A percentile compares a stretch with the other conserved stretches of the same genome.
Evolutionary conservation across 2,797 vertebrate species (phyloP).

Genomic region (Crenichthys baileyi): DNA sequence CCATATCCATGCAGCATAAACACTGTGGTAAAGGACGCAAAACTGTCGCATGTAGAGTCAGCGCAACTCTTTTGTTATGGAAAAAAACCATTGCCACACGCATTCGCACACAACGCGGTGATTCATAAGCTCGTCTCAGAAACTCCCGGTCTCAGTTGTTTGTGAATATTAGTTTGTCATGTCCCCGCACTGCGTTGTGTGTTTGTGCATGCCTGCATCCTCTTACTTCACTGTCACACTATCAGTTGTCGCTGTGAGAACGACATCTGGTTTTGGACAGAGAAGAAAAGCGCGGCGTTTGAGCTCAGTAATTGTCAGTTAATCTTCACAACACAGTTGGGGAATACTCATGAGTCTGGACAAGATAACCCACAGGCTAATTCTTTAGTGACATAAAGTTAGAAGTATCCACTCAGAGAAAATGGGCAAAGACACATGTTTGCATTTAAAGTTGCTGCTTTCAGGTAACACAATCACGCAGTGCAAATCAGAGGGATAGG

Average conservation of each 20-base stretch:
- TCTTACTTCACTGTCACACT: conserved; percentile 17
- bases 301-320: conserved; percentile 27
- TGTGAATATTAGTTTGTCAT: conserved; percentile 40
- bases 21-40: conserved; percentile 55
- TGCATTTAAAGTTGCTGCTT: conserved; percentile 59
- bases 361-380: conserved; percentile 38
- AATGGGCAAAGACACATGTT: conserved; percentile 56
- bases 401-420: conserved; percentile 26
- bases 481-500: neutral
- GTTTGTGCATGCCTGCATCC: neutral
- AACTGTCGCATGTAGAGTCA: conserved; percentile 67
- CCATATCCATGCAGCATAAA: conserved; percentile 33
- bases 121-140: conserved; percentile 35
- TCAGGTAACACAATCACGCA: conserved; percentile 70
- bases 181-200: neutral
- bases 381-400: conserved; percentile 47
- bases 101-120: conserved; percentile 33
- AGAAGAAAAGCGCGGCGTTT: conserved; percentile 19
- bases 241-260: conserved; percentile 32
- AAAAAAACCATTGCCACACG: conserved; percentile 52
- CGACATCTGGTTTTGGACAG: conserved; percentile 34
- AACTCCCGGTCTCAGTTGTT: conserved; percentile 32
- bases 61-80: conserved; percentile 61
- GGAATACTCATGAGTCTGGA: conserved; percentile 38
- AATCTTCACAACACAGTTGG: conserved; percentile 33